Base-by-base conservation (phyloP, 1,140 invertebrate species). In the Polypedilum vanderplanki region DNA sequence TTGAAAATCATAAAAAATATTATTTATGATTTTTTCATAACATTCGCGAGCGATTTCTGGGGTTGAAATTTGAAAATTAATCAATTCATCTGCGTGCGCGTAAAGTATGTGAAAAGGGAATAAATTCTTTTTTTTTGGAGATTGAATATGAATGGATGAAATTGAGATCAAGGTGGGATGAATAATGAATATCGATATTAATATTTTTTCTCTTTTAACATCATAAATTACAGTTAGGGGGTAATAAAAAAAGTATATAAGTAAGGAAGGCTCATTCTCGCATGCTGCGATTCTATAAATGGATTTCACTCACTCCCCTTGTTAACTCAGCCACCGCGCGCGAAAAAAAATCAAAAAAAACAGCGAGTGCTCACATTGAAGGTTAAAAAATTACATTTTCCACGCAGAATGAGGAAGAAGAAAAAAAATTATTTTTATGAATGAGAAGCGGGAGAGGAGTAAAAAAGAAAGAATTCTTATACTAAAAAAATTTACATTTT, bases 351-450 rank as follows among this genome's bases (percentile, higher is more conserved):
- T 20, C 1, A 33, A 1, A 33, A 33, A 33, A 15, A 57, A 57
- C 8, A 57, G 46, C 12, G 46, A 57, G 41, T 74, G 73, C 24
- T 33, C 24, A 46, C 10, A 74, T 20, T 8, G 22, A 74, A 15
- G 40, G 24, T 74, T 74, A 33, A 74, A 74, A 73, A 73, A 73
- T 73, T 73, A 73, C 67, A 73, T 73, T 73, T n/a, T 73, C 73
- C 24, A 74, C 24, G 73, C 40, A n/a, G 24, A 33, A 33, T 33
- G 24, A 33, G 1, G 24, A 33, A 33, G 24, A 33, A 33, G 24
- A 33, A 33, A 33, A 33, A 73, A 70, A 3, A 67, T 17, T 67
- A 15, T 65, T 17, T 67, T 67, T 67, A 70, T 70, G 65, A 70
- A 70, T 70, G 65, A 18, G 46, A 57, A 57, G n/a, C n/a, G 46